Base-by-base conservation (phyloP, 2,888 invertebrate species). In the Hirtodrosophila duncani region DNA sequence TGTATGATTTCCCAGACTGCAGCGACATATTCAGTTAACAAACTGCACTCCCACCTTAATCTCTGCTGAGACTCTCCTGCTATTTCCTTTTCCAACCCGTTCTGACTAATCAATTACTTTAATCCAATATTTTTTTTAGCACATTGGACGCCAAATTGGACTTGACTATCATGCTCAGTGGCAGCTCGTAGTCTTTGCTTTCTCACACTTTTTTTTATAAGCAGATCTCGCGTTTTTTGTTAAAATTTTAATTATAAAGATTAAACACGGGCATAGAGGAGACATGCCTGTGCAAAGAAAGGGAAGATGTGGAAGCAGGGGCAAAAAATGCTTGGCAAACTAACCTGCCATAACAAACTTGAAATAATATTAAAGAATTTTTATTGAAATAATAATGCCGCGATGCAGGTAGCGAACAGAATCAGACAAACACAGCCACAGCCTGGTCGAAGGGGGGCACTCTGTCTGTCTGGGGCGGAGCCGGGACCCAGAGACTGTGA, bases 121-220 rank as follows among this genome's bases (percentile, higher is more conserved):
- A 77, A 77, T 74, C 74, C 77, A 74, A n/a, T n/a, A n/a, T n/a
- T n/a, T n/a, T 77, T 74, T 71, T 74, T 69, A 77, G 72, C 77
- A 77, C 74, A 64, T 77, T 66, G 63, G 44, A 64, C 67, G 57
- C 49, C 59, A 50, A 49, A 41, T 56, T 53, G 45, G 52, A 46
- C 71, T 44, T 36, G 30, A 38, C n/a, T 44, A 43, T 42, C 51
- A 46, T 9, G 39, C 36, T 38, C 10, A 44, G 23, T 23, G 13
- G 20, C 13, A 10, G 34, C 16, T 21, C 10, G 6, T 13, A 9
- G 30, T 21, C 20, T 45, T 36, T 36, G 24, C 7, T 26, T 38
- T 51, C 33, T 13, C 50, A 24, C 20, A 5, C n/a, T n/a, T 24
- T 10, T 37, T 50, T 50, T 49, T 21, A n/a, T n/a, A n/a, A n/a